Percentiles rank a stretch among this genome's conserved stretches.
Evolutionary conservation across 2,888 invertebrate species (phyloP).

Genomic region (Aspidiotus destructor): DNA sequence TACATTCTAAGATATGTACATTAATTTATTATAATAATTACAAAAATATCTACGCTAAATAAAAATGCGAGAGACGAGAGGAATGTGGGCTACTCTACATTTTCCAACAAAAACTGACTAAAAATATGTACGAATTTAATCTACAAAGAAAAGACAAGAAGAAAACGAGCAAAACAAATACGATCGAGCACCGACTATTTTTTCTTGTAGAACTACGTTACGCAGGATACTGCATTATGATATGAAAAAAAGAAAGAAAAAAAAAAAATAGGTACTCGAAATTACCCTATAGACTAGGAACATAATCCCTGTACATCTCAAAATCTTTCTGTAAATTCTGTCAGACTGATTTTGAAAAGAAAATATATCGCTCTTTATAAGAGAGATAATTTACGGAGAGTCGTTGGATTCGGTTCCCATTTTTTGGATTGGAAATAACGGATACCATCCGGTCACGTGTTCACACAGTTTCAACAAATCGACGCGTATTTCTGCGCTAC

Average conservation of each 20-base stretch:
- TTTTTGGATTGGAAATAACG: conserved; percentile 76
- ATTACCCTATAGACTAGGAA: background rate
- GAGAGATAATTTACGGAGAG: conserved; percentile 43
- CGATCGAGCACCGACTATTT: too few species aligned
- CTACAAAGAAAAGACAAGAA: too few species aligned
- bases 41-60: too few species aligned
- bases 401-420: conserved; percentile 58
- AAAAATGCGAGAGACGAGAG: too few species aligned
- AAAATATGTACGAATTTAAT: too few species aligned
- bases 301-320: background rate
- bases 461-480: conserved; percentile 70
- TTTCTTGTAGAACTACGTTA: too few species aligned
- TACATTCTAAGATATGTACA: background rate
- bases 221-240: too few species aligned
- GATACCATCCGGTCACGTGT: conserved; percentile 82
- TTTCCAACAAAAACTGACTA: too few species aligned
- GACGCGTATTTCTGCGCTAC: conserved; percentile 76
- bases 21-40: too few species aligned
- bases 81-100: too few species aligned
- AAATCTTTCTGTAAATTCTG: background rate
- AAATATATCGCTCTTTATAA: background rate
- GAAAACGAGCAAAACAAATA: too few species aligned
- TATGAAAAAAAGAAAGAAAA: background rate
- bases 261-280: background rate
- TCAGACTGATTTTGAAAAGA: background rate